A percentile compares a stretch with the other conserved stretches of the same genome.
phyloP scores from a whole-genome alignment of 2,888 invertebrate species.

The Macropis europaea region DNA sequence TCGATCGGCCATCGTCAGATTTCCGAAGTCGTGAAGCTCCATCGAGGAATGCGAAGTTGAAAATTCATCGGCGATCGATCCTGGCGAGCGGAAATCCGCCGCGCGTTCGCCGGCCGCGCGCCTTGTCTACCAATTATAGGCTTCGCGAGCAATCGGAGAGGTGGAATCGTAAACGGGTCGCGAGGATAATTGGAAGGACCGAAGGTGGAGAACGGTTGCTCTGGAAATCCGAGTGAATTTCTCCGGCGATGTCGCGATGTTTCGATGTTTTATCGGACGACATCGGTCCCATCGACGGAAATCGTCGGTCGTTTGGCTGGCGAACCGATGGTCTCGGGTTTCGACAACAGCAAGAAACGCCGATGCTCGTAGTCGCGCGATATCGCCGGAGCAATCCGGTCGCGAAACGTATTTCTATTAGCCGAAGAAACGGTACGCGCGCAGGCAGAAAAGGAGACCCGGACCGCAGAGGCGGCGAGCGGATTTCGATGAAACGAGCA shows the following conservation, averaged over 20 bases:
- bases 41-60: neutral
- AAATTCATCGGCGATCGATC: neutral
- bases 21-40: neutral
- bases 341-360: conserved; percentile 1
- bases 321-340: conserved; percentile 2
- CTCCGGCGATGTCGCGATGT: neutral
- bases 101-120: too few species aligned
- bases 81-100: neutral
- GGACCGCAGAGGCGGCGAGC: too few species aligned
- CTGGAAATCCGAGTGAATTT: too few species aligned
- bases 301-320: conserved; percentile 24
- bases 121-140: too few species aligned
- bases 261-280: conserved; percentile 22
- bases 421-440: neutral
- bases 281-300: conserved; percentile 19
- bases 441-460: neutral
- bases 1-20: conserved; percentile 1
- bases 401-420: conserved; percentile 15
- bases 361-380: conserved; percentile 2
- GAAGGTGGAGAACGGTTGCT: too few species aligned
- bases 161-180: too few species aligned
- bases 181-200: too few species aligned
- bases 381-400: neutral
- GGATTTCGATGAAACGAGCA: too few species aligned
- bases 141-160: too few species aligned